phyloP scores from a whole-genome alignment of 2,888 invertebrate species.

The Sarcophaga subvicina region DNA sequence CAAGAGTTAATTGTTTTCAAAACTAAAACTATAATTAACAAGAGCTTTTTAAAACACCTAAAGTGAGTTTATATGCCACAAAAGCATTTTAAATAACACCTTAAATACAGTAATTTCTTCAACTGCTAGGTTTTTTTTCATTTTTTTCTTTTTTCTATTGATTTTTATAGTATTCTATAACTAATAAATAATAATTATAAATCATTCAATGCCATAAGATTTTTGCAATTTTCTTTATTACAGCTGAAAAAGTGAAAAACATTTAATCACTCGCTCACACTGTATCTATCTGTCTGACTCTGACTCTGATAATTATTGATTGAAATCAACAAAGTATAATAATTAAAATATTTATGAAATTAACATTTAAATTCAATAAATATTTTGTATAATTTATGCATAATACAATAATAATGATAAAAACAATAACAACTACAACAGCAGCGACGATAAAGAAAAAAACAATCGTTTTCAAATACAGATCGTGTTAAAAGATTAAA shows the following conservation, averaged over 20 bases:
- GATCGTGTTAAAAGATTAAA: conserved; percentile 68
- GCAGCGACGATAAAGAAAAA: background rate
- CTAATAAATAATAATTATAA: conserved; percentile 48
- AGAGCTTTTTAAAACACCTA: background rate
- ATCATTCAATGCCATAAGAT: conserved; percentile 42
- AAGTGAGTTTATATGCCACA: background rate
- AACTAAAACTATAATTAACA: conserved; percentile 13
- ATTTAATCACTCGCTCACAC: background rate
- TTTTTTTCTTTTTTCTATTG: background rate
- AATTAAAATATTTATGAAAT: conserved; percentile 59
- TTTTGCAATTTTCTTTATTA: conserved; percentile 3
- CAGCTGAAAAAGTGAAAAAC: background rate
- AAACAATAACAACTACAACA: background rate
- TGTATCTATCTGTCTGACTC: background rate
- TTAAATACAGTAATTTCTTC: no score
- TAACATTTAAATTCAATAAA: conserved; percentile 57
- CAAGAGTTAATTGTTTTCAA: background rate
- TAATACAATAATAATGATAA: background rate
- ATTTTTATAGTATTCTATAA: no score
- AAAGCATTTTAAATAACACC: conserved; percentile 8
- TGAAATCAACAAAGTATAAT: conserved; percentile 47
- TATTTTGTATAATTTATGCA: conserved; percentile 43
- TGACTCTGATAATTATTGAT: conserved; percentile 23
- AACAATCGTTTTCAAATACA: conserved; percentile 24
- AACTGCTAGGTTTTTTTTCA: background rate